Evolutionary conservation across 2,797 vertebrate species (phyloP), one percentile per base, ranked within the genome.

Genomic region (Sebastes vulpes): DNA sequence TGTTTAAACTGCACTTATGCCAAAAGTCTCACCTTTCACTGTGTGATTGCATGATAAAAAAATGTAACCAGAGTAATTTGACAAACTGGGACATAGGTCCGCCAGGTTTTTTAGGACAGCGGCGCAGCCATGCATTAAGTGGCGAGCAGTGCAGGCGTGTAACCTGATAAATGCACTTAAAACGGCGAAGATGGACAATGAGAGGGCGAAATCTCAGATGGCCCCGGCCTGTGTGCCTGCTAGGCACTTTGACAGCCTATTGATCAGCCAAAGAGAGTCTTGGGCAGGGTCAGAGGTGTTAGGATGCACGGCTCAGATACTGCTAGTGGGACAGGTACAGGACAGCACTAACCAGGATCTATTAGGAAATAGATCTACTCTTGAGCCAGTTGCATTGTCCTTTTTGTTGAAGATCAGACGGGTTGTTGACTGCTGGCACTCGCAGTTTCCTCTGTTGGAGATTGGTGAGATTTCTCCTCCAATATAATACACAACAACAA

Each of bases 141-240:
- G 79, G 81, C 35, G 83, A 86, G 86, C 72, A 77, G 86, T 85
- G 86, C 57, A 72, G 73, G 69, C 66, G 9, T 88, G 93, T 93
- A 95, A 94, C 92, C 91, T 93, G 93, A 95, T 92, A 92, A 93
- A 94, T 90, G 92, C 94, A 93, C 94, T 95, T 95, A 91, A 95
- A 95, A 94, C 79, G 87, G 89, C 79, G 68, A 94, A 91, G 94
- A 93, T 89, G 93, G 92, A 93, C 92, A 92, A 84, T 82, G 92
- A 91, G 93, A 87, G 85, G 83, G 90, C 60, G 87, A 93, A 91
- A 93, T 93, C 93, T 93, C 93, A 93, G 92, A 93, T 79, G 90
- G 77, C 87, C 80, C 75, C 4, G 56, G 79, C 61, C 70, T 72
- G 75, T 82, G 83, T 89, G 93, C 87, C 92, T 91, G 86, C 83